Evolutionary conservation across 1,140 invertebrate species (phyloP), one percentile per base, ranked within the genome.

Genomic region (Cotesia glomerata): DNA sequence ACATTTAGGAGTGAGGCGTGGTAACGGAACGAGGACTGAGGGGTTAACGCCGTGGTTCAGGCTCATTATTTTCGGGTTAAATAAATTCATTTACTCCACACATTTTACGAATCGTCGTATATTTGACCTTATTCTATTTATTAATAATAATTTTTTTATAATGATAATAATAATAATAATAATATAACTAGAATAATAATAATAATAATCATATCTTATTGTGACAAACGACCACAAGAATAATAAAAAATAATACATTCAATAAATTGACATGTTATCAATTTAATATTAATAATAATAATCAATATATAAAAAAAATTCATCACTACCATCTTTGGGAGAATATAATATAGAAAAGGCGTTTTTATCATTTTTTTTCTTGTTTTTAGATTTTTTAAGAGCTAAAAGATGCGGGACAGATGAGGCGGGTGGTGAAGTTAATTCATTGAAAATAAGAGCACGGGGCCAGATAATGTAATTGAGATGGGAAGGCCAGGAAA

Each of bases 301-400:
- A 70, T 66, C 16, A 34, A 73, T 69, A 61, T 51, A 66, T 71
- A 72, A 76, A 80, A 76, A 26, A 76, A 78, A 77, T 75, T 77
- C 77, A 81, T 81, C 76, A 80, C 78, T 81, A 80, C 79, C 78
- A 82, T 83, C 80, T 83, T 84, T 84, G 80, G 80, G 76, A 81
- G 76, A 84, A 77, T 77, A 76, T 75, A 45, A 74, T 78, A 74
- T 74, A 75, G 73, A 72, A 75, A 59, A 51, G 52, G 49, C 32
- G 64, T 18, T 45, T 45, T 45, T 45, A 45, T 45, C 1, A 9
- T 26, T 26, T 26, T 26, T 26, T 26, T 45, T 45, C 2, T 45
- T 45, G 39, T 45, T 13, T 26, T 69, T 13, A 36, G 35, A 54
- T 13, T 32, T 39, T 52, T 51, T 14, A 67, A 67, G 64, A 52